Base-by-base conservation (phyloP, 2,888 invertebrate species). In the Drosophila paracracens region DNA sequence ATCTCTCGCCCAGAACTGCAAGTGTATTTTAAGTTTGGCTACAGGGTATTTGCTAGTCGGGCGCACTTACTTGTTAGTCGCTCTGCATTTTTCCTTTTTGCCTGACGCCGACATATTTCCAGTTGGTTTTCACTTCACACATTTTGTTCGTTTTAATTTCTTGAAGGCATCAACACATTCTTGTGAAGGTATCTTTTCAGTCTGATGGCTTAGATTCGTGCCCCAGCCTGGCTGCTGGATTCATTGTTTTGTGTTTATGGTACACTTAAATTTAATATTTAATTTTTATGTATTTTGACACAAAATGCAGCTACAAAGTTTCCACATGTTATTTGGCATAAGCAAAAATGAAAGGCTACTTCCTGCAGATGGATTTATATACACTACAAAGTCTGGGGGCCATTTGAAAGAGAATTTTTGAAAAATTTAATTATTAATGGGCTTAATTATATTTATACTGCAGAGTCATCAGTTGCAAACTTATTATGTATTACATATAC, bases 251-350 rank as follows among this genome's bases (percentile, higher is more conserved):
- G 59, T 76, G 76, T 89, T 91, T 90, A 84, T 82, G 82, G 76
- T 83, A 84, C 82, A 83, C 83, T 91, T 82, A 89, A 91, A 82
- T 89, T 90, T 88, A 91, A 91, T 91, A 91, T 91, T 91, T 91
- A 91, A 91, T 91, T 91, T 91, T 86, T 82, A 91, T 91, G 81
- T 74, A 35, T 74, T 68, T 83, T 59, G 67, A 29, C 74, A 78
- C 65, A 53, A 62, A 70, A 53, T 58, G 63, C 72, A 66, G 36
- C 62, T 58, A 16, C 38, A 64, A 57, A 36, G 40, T 53, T 40
- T 64, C 36, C 76, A 61, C 76, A 58, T 53, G 25, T 62, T 38
- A 29, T 33, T 46, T 13, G 43, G 29, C 61, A 64, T 46, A 40
- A 54, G 36, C 50, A 54, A 31, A 51, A 48, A 11, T 29, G 16